Evolutionary conservation across 2,797 vertebrate genomes (phyloP), one percentile per base, ranked within the genome.

Genomic region (Pogonophryne albipinna): DNA sequence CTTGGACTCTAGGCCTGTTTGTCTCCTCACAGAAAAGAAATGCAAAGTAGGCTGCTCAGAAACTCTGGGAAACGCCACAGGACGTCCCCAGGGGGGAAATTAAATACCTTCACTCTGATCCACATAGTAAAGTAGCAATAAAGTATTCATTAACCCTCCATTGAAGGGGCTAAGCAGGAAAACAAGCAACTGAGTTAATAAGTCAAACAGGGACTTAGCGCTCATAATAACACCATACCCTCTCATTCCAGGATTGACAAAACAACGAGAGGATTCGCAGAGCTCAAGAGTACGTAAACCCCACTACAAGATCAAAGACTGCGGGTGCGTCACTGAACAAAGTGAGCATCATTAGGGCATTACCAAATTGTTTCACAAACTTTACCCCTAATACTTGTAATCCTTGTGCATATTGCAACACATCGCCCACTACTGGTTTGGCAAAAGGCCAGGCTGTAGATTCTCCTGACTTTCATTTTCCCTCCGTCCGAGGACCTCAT

Each of bases 11-110:
- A 31, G 87, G 85, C 82, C 84, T 60, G 90, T 93, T 94, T 94
- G 94, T 94, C 91, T 91, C 86, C 85, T 63, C 75, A 81, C 78
- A 92, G 90, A 94, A 94, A 94, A 88, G 85, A 95, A 94, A 95
- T 94, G 94, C 93, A 94, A 94, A 94, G 91, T 80, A 93, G 91
- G 89, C 86, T 87, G 82, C 82, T 71, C 71, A 67, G 38, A 92
- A 94, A 89, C 93, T 93, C 94, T 95, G 94, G 94, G 94, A 95
- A 95, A 94, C 90, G 67, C 92, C 82, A 86, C 91, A 49, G 93
- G 94, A 92, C 78, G 82, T 91, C 94, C 88, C 87, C 14, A 2
- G 76, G 86, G 82, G 27, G 87, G 87, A 79, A 87, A 92, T 91
- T 88, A 93, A 94, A 93, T 91, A 94, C 83, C 59, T 72, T 87